A percentile compares a stretch with the other conserved stretches of the same genome.
Evolutionary conservation across 2,888 invertebrate genomes (phyloP).

Genomic region (Rhagophthalmus giganteus): DNA sequence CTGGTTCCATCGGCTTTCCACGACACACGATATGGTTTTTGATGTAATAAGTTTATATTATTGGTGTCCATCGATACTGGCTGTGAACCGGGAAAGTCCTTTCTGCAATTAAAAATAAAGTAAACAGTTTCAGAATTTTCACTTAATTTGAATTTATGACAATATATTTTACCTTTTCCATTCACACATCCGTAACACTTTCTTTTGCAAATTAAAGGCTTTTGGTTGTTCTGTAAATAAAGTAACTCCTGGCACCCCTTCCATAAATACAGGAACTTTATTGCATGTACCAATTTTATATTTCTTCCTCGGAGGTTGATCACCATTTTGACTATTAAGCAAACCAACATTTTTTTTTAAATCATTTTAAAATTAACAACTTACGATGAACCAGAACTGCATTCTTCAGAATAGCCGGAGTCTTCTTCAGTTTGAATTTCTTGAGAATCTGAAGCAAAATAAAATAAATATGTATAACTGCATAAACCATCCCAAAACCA

Average conservation of each 20-base stretch:
- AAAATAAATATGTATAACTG: no score
- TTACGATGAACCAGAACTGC: constrained; percentile 22
- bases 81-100: constrained; percentile 94
- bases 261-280: constrained; percentile 79
- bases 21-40: constrained; percentile 91
- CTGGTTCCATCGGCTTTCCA: constrained; percentile 99
- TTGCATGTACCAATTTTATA: constrained; percentile 21
- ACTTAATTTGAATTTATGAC: no score
- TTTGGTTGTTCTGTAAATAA: constrained; percentile 67
- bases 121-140: no score
- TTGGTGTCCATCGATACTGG: constrained; percentile 92
- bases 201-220: constrained; percentile 66
- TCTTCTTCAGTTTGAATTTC: constrained; percentile 6
- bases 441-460: constrained; percentile 2
- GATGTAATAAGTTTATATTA: constrained; percentile 75
- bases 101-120: constrained; percentile 47
- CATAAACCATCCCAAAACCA: no score
- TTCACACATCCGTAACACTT: constrained; percentile 76
- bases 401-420: constrained; percentile 9
- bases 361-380: constrained; percentile 2
- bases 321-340: constrained; percentile 13
- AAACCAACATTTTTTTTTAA: constrained; percentile 11
- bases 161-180: constrained; percentile 65
- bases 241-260: constrained; percentile 78
- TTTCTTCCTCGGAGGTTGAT: constrained; percentile 7